Base-by-base conservation (phyloP, 2,888 invertebrate genomes). In the Melanostoma scalare region DNA sequence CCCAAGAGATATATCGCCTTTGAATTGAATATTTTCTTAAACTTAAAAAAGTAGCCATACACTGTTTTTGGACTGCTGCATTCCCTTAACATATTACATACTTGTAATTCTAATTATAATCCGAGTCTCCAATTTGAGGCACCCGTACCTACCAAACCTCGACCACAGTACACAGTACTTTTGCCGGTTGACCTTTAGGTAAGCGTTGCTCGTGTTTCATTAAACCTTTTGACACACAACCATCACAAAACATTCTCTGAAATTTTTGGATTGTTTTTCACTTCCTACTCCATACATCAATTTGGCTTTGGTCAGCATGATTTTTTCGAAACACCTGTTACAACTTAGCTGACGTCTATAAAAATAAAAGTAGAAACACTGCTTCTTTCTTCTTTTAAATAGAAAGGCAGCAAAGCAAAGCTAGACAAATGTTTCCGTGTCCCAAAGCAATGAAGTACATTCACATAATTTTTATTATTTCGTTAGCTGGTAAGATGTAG, bases 401-500 rank as follows among this genome's bases (percentile, higher is more conserved):
- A 74, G 6, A 30, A 46, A 67, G 73, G 46, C 36, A 48, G 33
- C 6, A 30, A 6, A 53, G 9, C 35, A 56, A n/a, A 36, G 9
- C 5, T 10, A 6, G 20, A 55, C 60, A 61, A 61, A 71, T 60
- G 61, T 72, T 56, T 58, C 38, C 10, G 48, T 53, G 44, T 61
- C 38, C 56, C 65, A 46, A 3, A 40, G 42, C 68, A 31, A 84
- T 74, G 78, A 84, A 78, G 35, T 55, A 31, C 36, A 6, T 69
- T 74, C 38, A 69, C 2, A 3, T 84, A 6, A 46, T 78, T 31
- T 20, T 78, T 8, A 53, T 84, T 20, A 55, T 68, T 52, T 68
- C 42, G 42, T 38, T 84, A 6, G 69, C 48, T 35, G 82, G 82
- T 78, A 79, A 67, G 48, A n/a, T 38, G 36, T 30, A 6, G n/a